Conservation (phyloP, 2,888 invertebrate genomes). For the Neoscelio sp. region DNA sequence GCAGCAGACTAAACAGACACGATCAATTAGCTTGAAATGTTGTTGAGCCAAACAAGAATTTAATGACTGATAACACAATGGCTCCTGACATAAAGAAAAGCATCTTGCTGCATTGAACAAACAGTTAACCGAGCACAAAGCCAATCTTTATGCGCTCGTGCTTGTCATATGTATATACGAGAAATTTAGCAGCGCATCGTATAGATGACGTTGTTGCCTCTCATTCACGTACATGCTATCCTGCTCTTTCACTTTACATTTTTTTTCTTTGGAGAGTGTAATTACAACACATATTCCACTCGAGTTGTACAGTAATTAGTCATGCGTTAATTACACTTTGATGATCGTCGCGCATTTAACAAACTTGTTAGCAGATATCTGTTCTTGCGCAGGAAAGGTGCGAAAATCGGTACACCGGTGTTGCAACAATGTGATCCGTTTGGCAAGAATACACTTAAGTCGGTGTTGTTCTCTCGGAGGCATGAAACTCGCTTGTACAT, state of each 20-base stretch:
- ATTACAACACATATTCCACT: constrained; percentile 48
- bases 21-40: constrained; percentile 42
- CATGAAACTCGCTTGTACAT: constrained; percentile 18
- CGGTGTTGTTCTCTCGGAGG: constrained; percentile 22
- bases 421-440: constrained; percentile 47
- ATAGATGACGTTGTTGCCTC: constrained; percentile 6
- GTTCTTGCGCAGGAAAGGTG: constrained; percentile 43
- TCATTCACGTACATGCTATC: constrained; percentile 1
- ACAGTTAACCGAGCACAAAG: constrained; percentile 47
- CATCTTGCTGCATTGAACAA: constrained; percentile 36
- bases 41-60: constrained; percentile 40
- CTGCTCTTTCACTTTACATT: background rate
- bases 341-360: constrained; percentile 54
- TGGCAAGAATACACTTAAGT: constrained; percentile 20
- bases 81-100: constrained; percentile 35
- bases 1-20: constrained; percentile 18
- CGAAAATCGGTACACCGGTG: constrained; percentile 55
- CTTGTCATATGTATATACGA: constrained; percentile 22
- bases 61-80: constrained; percentile 57
- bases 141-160: constrained; percentile 19
- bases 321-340: constrained; percentile 59
- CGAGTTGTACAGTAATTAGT: constrained; percentile 49
- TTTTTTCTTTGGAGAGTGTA: constrained; percentile 25
- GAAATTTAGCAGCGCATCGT: constrained; percentile 34
- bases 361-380: constrained; percentile 56